phyloP scores from a whole-genome alignment of 2,888 invertebrate genomes.

The Hemistola chrysoprasaria region DNA sequence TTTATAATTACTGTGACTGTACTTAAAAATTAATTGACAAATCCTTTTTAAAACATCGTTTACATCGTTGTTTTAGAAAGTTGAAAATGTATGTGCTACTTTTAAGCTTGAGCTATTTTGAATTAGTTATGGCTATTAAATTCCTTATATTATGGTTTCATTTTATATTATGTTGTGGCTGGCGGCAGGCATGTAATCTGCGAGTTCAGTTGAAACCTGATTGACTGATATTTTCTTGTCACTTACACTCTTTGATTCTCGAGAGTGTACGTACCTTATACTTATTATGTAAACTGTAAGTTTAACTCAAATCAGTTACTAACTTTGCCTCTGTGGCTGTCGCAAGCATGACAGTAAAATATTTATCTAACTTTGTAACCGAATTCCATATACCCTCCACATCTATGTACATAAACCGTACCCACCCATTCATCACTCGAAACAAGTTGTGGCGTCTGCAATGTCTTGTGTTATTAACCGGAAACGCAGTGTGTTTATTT shows the following conservation, averaged over 20 bases:
- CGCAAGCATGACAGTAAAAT: slow-evolving; percentile 7
- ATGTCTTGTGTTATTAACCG: slow-evolving; percentile 28
- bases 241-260: slow-evolving; percentile 33
- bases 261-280: slow-evolving; percentile 16
- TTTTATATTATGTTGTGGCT: no score
- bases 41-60: no score
- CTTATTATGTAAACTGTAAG: not conserved
- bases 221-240: slow-evolving; percentile 22
- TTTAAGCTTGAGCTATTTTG: no score
- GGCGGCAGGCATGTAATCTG: no score
- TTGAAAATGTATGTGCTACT: no score
- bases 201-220: no score
- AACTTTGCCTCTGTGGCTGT: not conserved
- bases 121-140: no score
- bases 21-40: no score
- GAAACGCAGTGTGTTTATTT: slow-evolving; percentile 16
- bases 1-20: no score
- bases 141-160: no score
- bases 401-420: slow-evolving; percentile 40
- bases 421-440: slow-evolving; percentile 39
- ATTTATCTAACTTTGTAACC: slow-evolving; percentile 37
- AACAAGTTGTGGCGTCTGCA: slow-evolving; percentile 37
- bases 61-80: no score
- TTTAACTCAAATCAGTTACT: not conserved
- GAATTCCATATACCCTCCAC: slow-evolving; percentile 37